These are phyloP conservation scores for Nysson spinosus DNA, from an alignment of 2,888 invertebrate species.

Conservation along the genomic window DNA sequence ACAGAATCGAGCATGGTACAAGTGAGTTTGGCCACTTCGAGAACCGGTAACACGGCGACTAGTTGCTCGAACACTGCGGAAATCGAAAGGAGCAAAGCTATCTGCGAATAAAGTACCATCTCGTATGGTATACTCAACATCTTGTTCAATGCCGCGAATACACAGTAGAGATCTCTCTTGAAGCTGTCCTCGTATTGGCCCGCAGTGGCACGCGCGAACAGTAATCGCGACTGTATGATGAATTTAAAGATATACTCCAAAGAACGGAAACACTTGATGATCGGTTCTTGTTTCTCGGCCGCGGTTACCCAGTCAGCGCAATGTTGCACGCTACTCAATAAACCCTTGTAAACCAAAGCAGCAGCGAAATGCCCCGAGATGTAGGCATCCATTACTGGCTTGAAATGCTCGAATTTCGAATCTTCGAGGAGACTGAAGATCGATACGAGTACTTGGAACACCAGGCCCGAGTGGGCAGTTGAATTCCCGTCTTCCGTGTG, in stretches of 20 bases:
- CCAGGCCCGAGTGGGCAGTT: constrained; percentile 92
- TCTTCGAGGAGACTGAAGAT: constrained; percentile 94
- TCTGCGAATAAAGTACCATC: constrained; percentile 88
- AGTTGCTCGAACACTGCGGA: constrained; percentile 91
- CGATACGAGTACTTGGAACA: constrained; percentile 94
- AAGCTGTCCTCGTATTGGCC: constrained; percentile 94
- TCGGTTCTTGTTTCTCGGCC: constrained; percentile 92
- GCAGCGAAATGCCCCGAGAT: constrained; percentile 97
- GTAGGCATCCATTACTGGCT: constrained; percentile 95
- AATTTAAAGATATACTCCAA: constrained; percentile 95
- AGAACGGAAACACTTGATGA: constrained; percentile 93
- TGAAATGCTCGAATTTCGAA: constrained; percentile 95
- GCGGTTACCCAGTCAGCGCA: constrained; percentile 92
- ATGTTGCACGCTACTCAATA: constrained; percentile 92
- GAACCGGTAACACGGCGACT: constrained; percentile 84
- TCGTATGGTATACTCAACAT: constrained; percentile 86
- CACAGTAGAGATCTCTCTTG: constrained; percentile 87
- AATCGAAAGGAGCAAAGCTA: constrained; percentile 89
- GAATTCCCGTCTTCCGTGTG: constrained; percentile 95
- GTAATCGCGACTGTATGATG: constrained; percentile 90
- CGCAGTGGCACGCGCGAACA: constrained; percentile 91
- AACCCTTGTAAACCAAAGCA: constrained; percentile 94
- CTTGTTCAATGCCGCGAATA: constrained; percentile 88
- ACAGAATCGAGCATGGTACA: constrained; percentile 88
- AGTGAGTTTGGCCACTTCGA: constrained; percentile 89